These are phyloP conservation scores for Procavia capensis DNA, from an alignment of 2,113 vertebrate genomes.

Conservation along the genomic window DNA sequence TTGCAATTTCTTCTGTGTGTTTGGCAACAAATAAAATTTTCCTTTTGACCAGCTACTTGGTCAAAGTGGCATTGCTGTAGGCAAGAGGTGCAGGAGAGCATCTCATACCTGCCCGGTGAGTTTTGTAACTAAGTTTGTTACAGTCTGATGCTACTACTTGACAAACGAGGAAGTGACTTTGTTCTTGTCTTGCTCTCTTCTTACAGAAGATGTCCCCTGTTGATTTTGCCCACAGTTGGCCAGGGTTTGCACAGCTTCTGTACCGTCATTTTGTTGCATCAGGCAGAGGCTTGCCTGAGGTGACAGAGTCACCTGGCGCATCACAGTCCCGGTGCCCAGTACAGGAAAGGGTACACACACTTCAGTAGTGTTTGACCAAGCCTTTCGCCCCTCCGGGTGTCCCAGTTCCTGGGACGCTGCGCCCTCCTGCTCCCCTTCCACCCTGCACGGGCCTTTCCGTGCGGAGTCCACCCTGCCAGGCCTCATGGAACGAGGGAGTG, in stretches of 20 bases:
- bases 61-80: neutral
- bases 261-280: neutral
- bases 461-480: neutral
- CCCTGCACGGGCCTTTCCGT: neutral
- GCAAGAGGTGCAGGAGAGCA: neutral
- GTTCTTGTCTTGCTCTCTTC: neutral
- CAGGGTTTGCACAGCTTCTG: neutral
- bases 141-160: neutral
- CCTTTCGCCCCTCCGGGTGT: neutral
- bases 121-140: neutral
- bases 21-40: neutral
- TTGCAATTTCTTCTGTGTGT: neutral
- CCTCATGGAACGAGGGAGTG: neutral
- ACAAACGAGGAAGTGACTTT: neutral
- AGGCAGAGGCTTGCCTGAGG: neutral
- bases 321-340: neutral
- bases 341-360: neutral
- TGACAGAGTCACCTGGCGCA: neutral
- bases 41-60: neutral
- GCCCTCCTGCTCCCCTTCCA: neutral
- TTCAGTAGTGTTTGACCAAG: neutral
- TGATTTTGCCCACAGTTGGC: neutral
- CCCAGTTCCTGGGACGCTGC: neutral
- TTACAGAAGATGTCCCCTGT: neutral
- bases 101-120: neutral